phyloP scores from a whole-genome alignment of 2,797 vertebrate species.

The Alfaro cultratus region DNA sequence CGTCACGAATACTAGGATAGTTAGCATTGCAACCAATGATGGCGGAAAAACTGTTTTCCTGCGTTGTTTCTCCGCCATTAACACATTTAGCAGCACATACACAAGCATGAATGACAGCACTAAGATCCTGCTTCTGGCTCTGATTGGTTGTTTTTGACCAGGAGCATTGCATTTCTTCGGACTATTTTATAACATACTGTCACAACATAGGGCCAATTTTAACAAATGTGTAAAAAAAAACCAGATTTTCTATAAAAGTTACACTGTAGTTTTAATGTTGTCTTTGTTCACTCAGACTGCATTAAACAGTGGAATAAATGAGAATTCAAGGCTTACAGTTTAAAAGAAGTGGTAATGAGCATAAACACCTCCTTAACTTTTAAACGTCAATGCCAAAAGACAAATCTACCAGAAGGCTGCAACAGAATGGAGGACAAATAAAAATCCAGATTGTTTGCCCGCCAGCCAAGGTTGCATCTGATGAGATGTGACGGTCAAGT shows the following conservation, averaged over 20 bases:
- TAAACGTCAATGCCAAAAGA: conserved; percentile 2
- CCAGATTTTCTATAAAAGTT: not conserved
- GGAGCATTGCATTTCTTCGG: too few species aligned
- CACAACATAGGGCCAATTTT: too few species aligned
- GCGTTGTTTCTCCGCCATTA: too few species aligned
- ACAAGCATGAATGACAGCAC: too few species aligned
- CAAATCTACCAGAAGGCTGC: conserved; percentile 2
- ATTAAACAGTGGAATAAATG: not conserved
- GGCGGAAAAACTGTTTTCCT: too few species aligned
- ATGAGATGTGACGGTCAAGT: conserved; percentile 11
- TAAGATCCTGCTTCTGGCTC: too few species aligned
- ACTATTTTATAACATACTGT: too few species aligned
- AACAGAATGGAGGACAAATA: conserved; percentile 1
- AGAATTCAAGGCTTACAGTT: not conserved
- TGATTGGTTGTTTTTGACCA: too few species aligned
- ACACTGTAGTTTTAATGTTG: not conserved
- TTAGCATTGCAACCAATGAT: too few species aligned
- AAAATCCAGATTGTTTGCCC: conserved; percentile 14
- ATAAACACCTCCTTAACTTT: not conserved
- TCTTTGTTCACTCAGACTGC: not conserved
- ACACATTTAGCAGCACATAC: too few species aligned
- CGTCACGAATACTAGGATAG: too few species aligned
- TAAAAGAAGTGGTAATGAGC: not conserved
- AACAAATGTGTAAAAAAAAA: too few species aligned
- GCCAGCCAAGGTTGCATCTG: conserved; percentile 13